Evolutionary conservation across 2,888 invertebrate species (phyloP).

Genomic region (Dusona sp.): DNA sequence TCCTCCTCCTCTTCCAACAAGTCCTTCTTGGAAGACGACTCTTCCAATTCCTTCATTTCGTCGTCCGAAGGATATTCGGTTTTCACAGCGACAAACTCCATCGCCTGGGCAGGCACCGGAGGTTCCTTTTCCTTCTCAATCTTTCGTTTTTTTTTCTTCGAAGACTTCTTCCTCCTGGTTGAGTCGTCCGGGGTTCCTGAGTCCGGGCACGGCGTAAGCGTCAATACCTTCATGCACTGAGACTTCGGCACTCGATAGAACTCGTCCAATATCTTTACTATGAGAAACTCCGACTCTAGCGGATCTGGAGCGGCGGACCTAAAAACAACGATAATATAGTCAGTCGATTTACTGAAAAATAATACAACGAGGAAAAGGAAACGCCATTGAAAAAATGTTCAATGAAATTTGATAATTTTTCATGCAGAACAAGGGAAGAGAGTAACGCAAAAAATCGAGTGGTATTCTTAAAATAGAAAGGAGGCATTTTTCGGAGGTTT

Average conservation of each 20-base stretch:
- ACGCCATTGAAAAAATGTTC: conserved; percentile 4
- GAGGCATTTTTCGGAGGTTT: not conserved
- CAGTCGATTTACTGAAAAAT: conserved; percentile 20
- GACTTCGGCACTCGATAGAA: conserved; percentile 60
- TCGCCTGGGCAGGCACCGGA: not conserved
- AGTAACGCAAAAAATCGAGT: not conserved
- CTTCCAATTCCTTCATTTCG: not conserved
- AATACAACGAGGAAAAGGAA: not conserved
- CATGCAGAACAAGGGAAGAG: not conserved
- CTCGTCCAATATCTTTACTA: conserved; percentile 53
- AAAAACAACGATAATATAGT: conserved; percentile 59
- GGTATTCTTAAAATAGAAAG: not conserved
- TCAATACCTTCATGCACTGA: conserved; percentile 45
- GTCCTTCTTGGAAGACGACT: not conserved
- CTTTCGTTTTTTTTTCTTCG: not conserved
- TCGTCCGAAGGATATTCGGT: conserved; percentile 20
- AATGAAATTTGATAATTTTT: not conserved
- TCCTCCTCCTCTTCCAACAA: not conserved
- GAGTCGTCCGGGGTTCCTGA: not conserved
- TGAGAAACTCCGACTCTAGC: conserved; percentile 49
- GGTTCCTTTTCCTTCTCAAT: not conserved
- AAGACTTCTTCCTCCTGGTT: not conserved
- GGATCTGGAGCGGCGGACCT: conserved; percentile 62
- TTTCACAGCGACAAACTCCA: conserved; percentile 30
- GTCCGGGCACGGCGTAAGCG: not conserved